Percentiles rank a stretch among this genome's conserved stretches.
Evolutionary conservation across 2,113 vertebrate genomes (phyloP).

Genomic region (Nestor notabilis): DNA sequence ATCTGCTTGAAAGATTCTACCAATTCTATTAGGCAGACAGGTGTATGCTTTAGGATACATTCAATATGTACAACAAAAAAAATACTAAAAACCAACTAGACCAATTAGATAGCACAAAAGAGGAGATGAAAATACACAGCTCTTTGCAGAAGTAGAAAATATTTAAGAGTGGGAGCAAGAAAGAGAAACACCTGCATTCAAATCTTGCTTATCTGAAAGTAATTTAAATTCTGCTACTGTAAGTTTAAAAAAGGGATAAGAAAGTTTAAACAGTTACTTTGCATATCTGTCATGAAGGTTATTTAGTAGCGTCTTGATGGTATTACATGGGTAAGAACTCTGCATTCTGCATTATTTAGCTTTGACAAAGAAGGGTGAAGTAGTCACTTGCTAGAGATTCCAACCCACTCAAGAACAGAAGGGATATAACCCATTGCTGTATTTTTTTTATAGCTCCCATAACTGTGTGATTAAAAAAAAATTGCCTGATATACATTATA

Average conservation of each 20-base stretch:
- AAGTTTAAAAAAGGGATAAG: not conserved
- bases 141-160: not conserved
- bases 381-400: not conserved
- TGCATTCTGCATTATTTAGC: not conserved
- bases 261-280: slow-evolving; percentile 4
- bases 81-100: not conserved
- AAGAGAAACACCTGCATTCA: not conserved
- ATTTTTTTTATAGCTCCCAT: not conserved
- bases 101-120: not conserved
- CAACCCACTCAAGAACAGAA: not conserved
- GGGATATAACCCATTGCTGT: not conserved
- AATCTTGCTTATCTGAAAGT: not conserved
- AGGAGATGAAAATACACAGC: not conserved
- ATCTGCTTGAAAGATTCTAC: not conserved
- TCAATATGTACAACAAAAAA: not conserved
- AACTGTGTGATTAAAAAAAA: not conserved
- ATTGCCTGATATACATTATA: not conserved
- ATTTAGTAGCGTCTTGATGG: not conserved
- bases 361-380: slow-evolving; percentile 3
- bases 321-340: not conserved
- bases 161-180: not conserved
- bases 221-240: not conserved
- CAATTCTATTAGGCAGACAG: not conserved
- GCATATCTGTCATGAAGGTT: not conserved
- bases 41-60: not conserved